Evolutionary conservation across 2,113 vertebrate species (phyloP).

Genomic region (Gambusia affinis): DNA sequence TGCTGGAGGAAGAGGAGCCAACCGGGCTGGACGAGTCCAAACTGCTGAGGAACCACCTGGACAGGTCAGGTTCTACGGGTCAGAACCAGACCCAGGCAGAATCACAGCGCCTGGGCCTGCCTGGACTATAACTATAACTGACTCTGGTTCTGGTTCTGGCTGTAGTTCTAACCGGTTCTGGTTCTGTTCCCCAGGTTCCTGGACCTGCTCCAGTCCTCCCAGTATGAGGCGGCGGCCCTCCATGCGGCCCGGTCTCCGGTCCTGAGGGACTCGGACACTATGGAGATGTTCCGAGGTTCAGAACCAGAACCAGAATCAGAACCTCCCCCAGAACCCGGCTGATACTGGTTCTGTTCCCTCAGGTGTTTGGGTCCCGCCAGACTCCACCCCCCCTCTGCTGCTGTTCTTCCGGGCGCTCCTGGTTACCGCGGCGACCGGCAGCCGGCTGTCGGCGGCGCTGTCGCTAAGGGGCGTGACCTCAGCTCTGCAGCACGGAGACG

Average conservation of each 20-base stretch:
- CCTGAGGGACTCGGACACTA: conserved; percentile 75
- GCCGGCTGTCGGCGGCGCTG: conserved; percentile 62
- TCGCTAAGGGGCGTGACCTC: conserved; percentile 77
- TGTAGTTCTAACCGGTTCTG: background rate
- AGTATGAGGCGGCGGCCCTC: conserved; percentile 78
- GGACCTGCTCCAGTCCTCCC: conserved; percentile 75
- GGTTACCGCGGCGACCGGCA: conserved; percentile 46
- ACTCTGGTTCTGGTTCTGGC: background rate
- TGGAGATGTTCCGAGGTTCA: conserved; percentile 74
- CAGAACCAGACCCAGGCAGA: too few relatives aligned
- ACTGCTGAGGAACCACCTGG: conserved; percentile 68
- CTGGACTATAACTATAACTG: too few relatives aligned
- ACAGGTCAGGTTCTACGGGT: conserved; percentile 68
- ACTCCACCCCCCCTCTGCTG: conserved; percentile 72
- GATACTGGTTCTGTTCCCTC: background rate
- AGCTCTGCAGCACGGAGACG: conserved; percentile 71
- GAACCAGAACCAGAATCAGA: background rate
- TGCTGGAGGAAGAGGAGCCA: conserved; percentile 69
- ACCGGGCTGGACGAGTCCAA: conserved; percentile 59
- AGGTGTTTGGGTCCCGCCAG: conserved; percentile 68
- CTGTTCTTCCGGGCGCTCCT: conserved; percentile 81
- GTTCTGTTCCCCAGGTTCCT: conserved; percentile 72
- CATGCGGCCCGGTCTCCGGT: conserved; percentile 80
- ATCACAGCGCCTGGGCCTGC: too few relatives aligned
- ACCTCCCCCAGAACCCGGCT: background rate